Evolutionary conservation across 2,797 vertebrate species (phyloP), one percentile per base, ranked within the genome.

Genomic region (Caiman crocodilus): DNA sequence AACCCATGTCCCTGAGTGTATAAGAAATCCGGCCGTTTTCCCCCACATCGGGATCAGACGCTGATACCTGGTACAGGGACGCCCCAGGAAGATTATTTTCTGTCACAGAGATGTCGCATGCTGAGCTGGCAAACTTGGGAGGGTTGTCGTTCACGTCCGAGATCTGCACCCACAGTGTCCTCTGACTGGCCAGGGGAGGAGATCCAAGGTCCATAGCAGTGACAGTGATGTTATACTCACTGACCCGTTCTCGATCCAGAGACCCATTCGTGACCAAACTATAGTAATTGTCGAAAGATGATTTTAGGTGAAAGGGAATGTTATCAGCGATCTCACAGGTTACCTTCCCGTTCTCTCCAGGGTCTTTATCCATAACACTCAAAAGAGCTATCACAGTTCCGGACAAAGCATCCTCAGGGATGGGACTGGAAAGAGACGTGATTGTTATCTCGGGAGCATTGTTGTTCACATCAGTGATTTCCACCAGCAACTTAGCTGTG

Each of bases 121-220:
- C 26, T 0, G 89, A 85, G 55, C 97, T 96, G 35, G 88, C 57
- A 79, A 99, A 99, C 35, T 80, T 93, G 7, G 98, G 98, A 5
- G 98, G 88, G 42, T 98, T 99, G 79, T 99, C 98, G 30, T 98
- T 98, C 88, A 98, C 96, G 0, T 98, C 98, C 59, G 96, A 97
- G 82, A 98, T 91, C 16, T 98, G 91, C 85, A 98, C 94, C 50
- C 89, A 96, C 35, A 98, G 63, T 1, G 81, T 96, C 94, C 93
- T 97, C 89, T 67, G 89, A 50, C 96, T 92, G 50, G 95, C 97
- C 32, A 98, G 93, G 21, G 97, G 90, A 55, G 98, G 97, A 8
- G 94, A 97, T 18, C 98, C 98, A 87, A 97, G 96, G 85, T 98
- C 98, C 7, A 91, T 97, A 50, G 98, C 98, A 11, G 82, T 97